Evolutionary conservation across 2,797 vertebrate genomes (phyloP), one percentile per base, ranked within the genome.

Genomic region (Poliocrania exsul): DNA sequence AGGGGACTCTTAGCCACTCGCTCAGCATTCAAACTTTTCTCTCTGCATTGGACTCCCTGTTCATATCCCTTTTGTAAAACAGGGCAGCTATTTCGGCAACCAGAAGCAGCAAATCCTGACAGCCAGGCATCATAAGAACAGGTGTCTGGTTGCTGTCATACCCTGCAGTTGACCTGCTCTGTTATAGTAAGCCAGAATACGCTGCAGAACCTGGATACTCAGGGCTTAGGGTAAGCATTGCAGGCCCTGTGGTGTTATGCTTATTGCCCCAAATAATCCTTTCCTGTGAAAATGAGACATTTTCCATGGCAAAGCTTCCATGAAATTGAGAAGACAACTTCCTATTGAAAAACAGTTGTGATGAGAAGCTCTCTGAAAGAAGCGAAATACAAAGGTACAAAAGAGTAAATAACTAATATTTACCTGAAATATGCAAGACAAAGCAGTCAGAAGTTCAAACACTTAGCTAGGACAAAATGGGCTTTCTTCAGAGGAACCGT

Each of bases 391-490:
- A 69, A 79, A 74, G 12, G 26, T 42, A 79, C 23, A 54, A 33
- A 81, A 66, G 25, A 82, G 25, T 44, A 84, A 83, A 38, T 49
- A 95, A 88, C 47, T 78, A 86, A 54, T 82, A 73, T 80, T 96
- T 93, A 85, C 31, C 81, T 81, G 35, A 90, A 86, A 67, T 56
- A 88, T 33, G 6, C 2, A 5, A 60, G 60, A 71, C 50, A 89
- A 84, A 78, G 29, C 26, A 73, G 51, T 40, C 25, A 65, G 24
- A 71, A 65, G 33, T 84, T 92, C 47, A 80, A 81, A 71, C 13
- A 80, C 46, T n/a, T 71, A 81, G 24, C 44, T 0, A 65, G n/a
- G 79, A 3, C 18, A 87, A 71, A 72, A 53, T 2, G 4, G 5
- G 8, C 2, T 60, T 88, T 29, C 28, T 26, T 81, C 31, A 37